Conservation (phyloP, 2,797 vertebrate species). For the Molossus alvarezi region DNA sequence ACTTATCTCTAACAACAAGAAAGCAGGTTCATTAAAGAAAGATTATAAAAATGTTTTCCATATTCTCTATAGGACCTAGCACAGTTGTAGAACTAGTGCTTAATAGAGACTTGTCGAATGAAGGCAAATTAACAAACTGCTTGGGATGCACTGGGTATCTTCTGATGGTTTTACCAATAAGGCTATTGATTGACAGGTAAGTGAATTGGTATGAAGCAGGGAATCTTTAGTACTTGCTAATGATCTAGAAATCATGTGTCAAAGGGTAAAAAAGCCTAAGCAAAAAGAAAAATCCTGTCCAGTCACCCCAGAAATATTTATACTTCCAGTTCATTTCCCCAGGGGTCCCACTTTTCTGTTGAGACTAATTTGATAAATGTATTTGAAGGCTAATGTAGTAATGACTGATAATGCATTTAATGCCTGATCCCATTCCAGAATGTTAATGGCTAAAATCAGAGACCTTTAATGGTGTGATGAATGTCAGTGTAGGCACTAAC, state of each 20-base stretch:
- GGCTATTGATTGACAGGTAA: conserved; percentile 16
- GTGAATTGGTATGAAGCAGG: background rate
- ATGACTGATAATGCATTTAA: conserved; percentile 73
- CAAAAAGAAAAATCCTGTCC: conserved; percentile 29
- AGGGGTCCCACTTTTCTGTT: conserved; percentile 63
- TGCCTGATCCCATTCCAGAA: conserved; percentile 10
- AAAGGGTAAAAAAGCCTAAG: conserved; percentile 57
- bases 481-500: conserved; percentile 48
- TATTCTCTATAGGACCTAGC: background rate
- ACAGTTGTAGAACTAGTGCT: conserved; percentile 47
- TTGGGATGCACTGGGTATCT: background rate
- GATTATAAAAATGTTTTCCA: conserved; percentile 60
- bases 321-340: background rate
- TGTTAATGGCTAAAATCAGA: conserved; percentile 68
- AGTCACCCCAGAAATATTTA: conserved; percentile 42
- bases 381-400: conserved; percentile 66
- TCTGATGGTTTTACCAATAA: conserved; percentile 47
- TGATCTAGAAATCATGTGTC: conserved; percentile 44
- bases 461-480: conserved; percentile 27
- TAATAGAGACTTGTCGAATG: conserved; percentile 36
- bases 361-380: conserved; percentile 69
- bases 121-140: conserved; percentile 45
- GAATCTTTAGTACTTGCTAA: background rate
- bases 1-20: conserved; percentile 43
- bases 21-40: conserved; percentile 59